Conservation (phyloP, 2,113 vertebrate species). For the Agapornis roseicollis region DNA sequence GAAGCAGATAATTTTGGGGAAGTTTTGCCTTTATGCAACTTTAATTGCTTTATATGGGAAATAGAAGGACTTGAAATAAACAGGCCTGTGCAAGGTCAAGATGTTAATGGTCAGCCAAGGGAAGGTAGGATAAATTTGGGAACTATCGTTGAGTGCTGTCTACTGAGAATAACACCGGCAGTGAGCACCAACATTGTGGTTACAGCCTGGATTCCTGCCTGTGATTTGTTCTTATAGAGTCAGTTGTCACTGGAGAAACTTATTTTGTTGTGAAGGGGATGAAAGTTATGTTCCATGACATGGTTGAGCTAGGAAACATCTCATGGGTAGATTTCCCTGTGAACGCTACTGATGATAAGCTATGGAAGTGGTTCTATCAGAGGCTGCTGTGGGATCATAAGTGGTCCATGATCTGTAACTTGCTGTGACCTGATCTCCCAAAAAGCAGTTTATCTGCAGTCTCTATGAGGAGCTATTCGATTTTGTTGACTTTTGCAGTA, state of each 20-base stretch:
- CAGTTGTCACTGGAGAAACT: neutral
- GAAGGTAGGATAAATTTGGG: neutral
- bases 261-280: neutral
- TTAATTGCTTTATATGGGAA: neutral
- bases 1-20: neutral
- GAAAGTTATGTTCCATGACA: neutral
- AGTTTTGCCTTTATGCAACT: neutral
- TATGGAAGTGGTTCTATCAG: neutral
- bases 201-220: neutral
- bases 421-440: neutral
- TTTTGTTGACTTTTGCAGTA: neutral
- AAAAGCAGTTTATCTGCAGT: neutral
- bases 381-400: neutral
- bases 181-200: rapidly evolving
- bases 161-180: neutral
- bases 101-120: neutral
- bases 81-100: neutral
- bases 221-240: neutral
- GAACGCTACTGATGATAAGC: neutral
- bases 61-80: neutral
- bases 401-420: neutral
- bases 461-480: neutral
- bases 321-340: neutral
- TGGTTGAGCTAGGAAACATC: neutral
- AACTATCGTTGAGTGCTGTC: neutral